Percentiles rank a stretch among this genome's conserved stretches.
These are phyloP conservation scores for Nestor notabilis DNA, from an alignment of 2,113 vertebrate species.

Conservation along the genomic window DNA sequence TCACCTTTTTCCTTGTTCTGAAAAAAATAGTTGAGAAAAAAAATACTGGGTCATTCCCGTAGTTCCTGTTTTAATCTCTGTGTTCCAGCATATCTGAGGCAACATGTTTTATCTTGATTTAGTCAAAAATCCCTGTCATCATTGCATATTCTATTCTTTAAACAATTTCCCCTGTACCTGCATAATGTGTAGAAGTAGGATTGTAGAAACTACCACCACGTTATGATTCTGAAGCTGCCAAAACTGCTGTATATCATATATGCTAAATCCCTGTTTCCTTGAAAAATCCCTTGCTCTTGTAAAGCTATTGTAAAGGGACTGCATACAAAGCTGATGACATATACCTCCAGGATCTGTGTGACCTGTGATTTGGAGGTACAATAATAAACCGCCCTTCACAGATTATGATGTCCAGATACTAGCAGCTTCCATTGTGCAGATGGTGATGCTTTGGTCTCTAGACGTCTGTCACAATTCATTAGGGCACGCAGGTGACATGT, in stretches of 20 bases:
- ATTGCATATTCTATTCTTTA: background rate
- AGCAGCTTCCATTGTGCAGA: slow-evolving; percentile 16
- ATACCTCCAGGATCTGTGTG: rapidly evolving
- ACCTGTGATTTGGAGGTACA: background rate
- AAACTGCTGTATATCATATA: background rate
- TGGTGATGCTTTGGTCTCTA: background rate
- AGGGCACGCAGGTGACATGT: background rate
- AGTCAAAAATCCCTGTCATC: rapidly evolving
- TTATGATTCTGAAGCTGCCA: background rate
- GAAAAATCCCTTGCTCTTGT: background rate
- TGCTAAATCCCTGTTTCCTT: background rate
- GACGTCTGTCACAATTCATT: slow-evolving; percentile 28
- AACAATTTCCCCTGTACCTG: background rate
- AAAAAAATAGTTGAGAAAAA: background rate
- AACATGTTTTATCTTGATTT: background rate
- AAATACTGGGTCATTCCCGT: background rate
- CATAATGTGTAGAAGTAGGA: background rate
- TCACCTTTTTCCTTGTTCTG: background rate
- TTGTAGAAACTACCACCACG: background rate
- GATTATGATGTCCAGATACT: background rate
- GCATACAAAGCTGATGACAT: rapidly evolving
- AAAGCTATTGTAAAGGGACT: background rate
- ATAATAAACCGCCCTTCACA: background rate
- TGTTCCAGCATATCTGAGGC: background rate
- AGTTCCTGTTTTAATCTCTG: background rate